A percentile compares a stretch with the other conserved stretches of the same genome.
Evolutionary conservation across 1,140 invertebrate species (phyloP).

Genomic region (Wasmannia auropunctata): DNA sequence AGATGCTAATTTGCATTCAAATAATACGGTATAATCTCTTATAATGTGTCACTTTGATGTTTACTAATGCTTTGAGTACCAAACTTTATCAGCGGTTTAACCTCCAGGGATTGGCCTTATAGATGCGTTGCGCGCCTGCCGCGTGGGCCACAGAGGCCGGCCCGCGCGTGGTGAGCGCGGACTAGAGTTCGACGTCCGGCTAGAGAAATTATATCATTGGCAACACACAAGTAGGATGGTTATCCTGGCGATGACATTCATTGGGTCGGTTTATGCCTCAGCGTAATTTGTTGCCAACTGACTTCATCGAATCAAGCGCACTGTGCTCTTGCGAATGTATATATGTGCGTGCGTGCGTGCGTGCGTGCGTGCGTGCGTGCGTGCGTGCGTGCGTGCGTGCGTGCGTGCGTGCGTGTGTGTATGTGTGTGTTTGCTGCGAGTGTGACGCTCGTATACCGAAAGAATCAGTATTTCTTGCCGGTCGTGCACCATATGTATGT

Average conservation of each 20-base stretch:
- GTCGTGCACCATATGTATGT: not conserved
- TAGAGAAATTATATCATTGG: slow-evolving; percentile 76
- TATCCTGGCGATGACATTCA: slow-evolving; percentile 49
- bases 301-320: slow-evolving; percentile 6
- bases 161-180: slow-evolving; percentile 31
- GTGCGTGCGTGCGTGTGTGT: not conserved
- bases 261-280: slow-evolving; percentile 27
- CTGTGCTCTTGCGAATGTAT: not conserved
- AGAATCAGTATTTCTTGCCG: not conserved
- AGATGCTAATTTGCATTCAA: not conserved
- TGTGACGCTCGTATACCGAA: not conserved
- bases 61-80: not conserved
- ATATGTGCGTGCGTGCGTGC: not conserved
- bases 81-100: slow-evolving; percentile 12
- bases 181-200: slow-evolving; percentile 78
- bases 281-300: slow-evolving; percentile 36
- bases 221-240: slow-evolving; percentile 41
- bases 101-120: slow-evolving; percentile 12
- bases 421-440: not conserved
- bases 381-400: not conserved
- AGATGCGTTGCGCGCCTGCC: not conserved
- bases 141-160: slow-evolving; percentile 31
- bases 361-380: not conserved
- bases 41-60: not conserved
- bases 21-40: not conserved